These are phyloP conservation scores for Gymnarchus niloticus DNA, from an alignment of 2,113 vertebrate genomes.

Conservation along the genomic window DNA sequence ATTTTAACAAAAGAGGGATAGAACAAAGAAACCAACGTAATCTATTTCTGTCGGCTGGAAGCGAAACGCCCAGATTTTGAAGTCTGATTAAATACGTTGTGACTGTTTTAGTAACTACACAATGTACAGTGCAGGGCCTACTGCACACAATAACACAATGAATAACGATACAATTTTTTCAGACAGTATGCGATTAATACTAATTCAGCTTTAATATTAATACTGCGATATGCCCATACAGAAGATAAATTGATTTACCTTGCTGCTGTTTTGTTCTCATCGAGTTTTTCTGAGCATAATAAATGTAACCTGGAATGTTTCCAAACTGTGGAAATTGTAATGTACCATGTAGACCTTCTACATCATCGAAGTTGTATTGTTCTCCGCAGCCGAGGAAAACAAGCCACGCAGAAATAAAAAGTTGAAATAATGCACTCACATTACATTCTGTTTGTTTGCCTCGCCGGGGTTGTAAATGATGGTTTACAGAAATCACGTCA, in stretches of 20 bases:
- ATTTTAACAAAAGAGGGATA: not conserved
- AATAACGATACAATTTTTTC: constrained; percentile 21
- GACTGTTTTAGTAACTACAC: not conserved
- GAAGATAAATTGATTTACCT: constrained; percentile 19
- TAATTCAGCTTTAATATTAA: constrained; percentile 16
- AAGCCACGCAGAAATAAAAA: not conserved
- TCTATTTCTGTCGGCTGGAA: not conserved
- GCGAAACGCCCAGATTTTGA: not conserved
- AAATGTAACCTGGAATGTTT: constrained; percentile 8
- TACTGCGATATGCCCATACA: not conserved
- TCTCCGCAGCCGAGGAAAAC: not conserved
- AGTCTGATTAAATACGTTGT: not conserved
- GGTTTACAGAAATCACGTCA: not conserved
- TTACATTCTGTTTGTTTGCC: not conserved
- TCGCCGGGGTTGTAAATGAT: not conserved
- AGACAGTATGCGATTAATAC: constrained; percentile 19
- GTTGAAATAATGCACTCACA: not conserved
- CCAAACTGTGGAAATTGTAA: constrained; percentile 12
- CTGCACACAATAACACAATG: not conserved
- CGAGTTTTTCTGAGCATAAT: constrained; percentile 10
- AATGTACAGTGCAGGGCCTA: not conserved
- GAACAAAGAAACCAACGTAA: not conserved
- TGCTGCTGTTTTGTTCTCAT: constrained; percentile 2
- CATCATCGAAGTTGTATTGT: not conserved
- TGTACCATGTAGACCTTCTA: not conserved